Evolutionary conservation across 1,140 invertebrate species (phyloP), one percentile per base, ranked within the genome.

Genomic region (Magallana gigas): DNA sequence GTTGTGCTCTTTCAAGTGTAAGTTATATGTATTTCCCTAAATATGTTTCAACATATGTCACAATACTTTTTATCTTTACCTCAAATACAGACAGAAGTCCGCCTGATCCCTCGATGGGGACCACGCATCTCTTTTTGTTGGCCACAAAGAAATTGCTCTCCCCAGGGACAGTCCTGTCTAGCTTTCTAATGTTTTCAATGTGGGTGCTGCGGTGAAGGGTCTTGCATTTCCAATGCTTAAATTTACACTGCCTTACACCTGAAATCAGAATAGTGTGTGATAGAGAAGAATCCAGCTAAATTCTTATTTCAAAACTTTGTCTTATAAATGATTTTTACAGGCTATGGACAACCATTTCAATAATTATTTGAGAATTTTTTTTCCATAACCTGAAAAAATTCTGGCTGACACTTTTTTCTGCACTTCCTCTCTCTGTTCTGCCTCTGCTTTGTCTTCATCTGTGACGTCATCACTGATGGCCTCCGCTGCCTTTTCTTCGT

Each of bases 101-200:
- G 23, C 98, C 98, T 11, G 97, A 96, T 1, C 98, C 98, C 87
- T 97, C 97, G 14, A 99, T 94, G 2, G 98, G 98, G 11, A 99
- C 96, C 1, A 97, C 98, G 85, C 98, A 97, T 58, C 97, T 96
- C 88, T 97, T 96, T 9, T 96, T 95, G 95, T 99, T 99, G 0
- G 97, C 97, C 94, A 97, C 97, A 94, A 99, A 98, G 71, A 98
- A 97, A 95, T 99, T 97, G 94, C 98, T 98, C 94, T 99, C 98
- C 56, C 98, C 97, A 6, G 98, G 97, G 91, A 99, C 97, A 92
- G 98, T 98, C 71, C 97, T 96, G 94, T 97, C 98, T 8, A 99
- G 95, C 92, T 98, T 98, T 81, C 97, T 96, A 83, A 99, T 96
- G 94, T 99, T 99, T 93, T 98, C 98, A 90, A 99, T 97, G 91